Base-by-base conservation (phyloP, 2,797 vertebrate species). In the Scleropages formosus region DNA sequence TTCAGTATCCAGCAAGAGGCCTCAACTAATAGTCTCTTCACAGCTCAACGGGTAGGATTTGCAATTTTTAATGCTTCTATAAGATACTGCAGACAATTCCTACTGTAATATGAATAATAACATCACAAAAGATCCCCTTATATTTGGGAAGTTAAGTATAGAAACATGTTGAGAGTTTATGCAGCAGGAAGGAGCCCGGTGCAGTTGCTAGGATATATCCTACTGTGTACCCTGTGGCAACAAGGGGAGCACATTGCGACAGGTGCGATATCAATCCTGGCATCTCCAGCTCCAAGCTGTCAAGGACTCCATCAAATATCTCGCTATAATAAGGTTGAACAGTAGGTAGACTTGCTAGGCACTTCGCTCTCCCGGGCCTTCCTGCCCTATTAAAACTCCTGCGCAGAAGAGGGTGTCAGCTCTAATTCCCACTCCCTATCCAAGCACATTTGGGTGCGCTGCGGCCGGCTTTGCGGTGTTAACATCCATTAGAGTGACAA, bases 401-500 rank as follows among this genome's bases (percentile, higher is more conserved):
- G 69, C 51, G n/a, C 31, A n/a, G 27, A 8, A 13, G 24, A 76
- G 22, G 66, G 47, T 70, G 67, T 70, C 63, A 63, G 67, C 44
- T 47, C n/a, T 31, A 60, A 46, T 61, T 26, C 74, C 22, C 4
- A 26, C 56, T 12, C 31, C 51, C 22, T 11, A 11, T 8, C 66
- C 27, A 67, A 77, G 44, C 15, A 3, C 47, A 65, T 46, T 61
- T 39, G 15, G 68, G 56, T 15, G 4, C 26, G 44, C 27, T n/a
- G 27, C 44, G 73, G 22, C 13, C 12, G 47, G 67, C 47, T 56
- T 26, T 51, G 58, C 26, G 56, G 73, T 49, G 88, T 88, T 88
- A 86, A 90, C 88, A 86, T 79, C 85, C 85, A 91, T 90, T 88
- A 89, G 26, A 85, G 83, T 87, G 79, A 85, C 80, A 78, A 78